Evolutionary conservation across 2,888 invertebrate genomes (phyloP), one percentile per base, ranked within the genome.

Genomic region (Uropetala carovei): DNA sequence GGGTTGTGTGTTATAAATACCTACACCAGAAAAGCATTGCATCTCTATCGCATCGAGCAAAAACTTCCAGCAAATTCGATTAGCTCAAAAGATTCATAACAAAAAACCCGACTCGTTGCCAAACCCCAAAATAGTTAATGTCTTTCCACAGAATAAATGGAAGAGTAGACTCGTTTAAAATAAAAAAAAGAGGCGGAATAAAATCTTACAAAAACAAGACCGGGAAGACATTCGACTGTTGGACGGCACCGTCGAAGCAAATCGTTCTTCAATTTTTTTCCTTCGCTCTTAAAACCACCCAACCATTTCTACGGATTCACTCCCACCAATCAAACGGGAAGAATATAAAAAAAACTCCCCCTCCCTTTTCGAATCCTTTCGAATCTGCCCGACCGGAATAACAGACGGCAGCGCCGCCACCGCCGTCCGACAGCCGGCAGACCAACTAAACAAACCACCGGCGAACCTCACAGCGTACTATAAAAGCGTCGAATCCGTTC

Each of bases 281-380:
- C 43, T 64, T n/a, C 18, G 43, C 43, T 43, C n/a, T 64, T 43
- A 43, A 60, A 64, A 89, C 64, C 64, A 43, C 43, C 89, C 89
- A 64, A 89, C 89, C 89, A 89, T 89, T 89, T 89, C 89, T 89
- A 89, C 64, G 89, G 89, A 60, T 89, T 89, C 89, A 89, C 60
- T 89, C 89, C 68, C 68, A 56, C 60, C 64, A 89, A 89, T 89
- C 64, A 68, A 64, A 68, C 43, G 64, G 43, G 1, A 0, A 64
- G 89, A 30, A 59, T 30, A 68, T 64, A 64, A 89, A 75, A 75
- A 22, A n/a, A n/a, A 0, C 10, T 27, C 27, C 11, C 75, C 75
- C n/a, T n/a, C 18, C 64, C 8, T n/a, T 8, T 14, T 43, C n/a
- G n/a, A 13, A n/a, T 89, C 43, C 64, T 64, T 43, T 58, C 86